Conservation (phyloP, 2,113 vertebrate species). For the Mustela lutreola region DNA sequence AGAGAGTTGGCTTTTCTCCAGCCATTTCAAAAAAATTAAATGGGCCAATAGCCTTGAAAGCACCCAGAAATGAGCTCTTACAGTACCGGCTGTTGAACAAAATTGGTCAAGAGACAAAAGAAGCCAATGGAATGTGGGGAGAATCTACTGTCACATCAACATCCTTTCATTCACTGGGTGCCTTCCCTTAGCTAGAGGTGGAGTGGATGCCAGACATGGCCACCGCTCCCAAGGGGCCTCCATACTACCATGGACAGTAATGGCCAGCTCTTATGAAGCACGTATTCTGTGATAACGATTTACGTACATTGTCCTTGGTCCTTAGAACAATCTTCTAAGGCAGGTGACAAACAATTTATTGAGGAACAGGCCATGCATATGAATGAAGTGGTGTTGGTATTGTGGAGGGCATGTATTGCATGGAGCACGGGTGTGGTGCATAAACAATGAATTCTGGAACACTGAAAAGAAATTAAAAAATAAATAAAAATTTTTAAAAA, state of each 20-base stretch:
- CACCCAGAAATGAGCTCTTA: background rate
- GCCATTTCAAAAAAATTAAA: background rate
- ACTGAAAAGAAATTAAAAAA: no score
- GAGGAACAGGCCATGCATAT: background rate
- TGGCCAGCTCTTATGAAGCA: background rate
- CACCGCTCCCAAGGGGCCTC: background rate
- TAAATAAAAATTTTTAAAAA: no score
- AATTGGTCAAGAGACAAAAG: background rate
- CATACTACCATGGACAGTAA: background rate
- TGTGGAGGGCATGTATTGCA: no score
- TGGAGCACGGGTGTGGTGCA: no score
- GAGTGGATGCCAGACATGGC: no score
- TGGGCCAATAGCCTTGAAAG: background rate
- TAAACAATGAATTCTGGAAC: no score
- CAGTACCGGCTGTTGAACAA: background rate
- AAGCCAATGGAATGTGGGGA: accelerated
- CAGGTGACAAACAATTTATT: background rate
- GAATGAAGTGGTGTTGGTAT: background rate
- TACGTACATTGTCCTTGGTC: background rate
- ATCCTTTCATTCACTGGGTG: accelerated
- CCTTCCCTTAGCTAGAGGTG: background rate
- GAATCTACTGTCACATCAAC: no score
- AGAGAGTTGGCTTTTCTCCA: constrained; percentile 37
- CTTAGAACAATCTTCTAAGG: background rate
- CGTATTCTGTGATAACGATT: background rate